Base-by-base conservation (phyloP, 2,113 vertebrate genomes). In the Cairina moschata region DNA sequence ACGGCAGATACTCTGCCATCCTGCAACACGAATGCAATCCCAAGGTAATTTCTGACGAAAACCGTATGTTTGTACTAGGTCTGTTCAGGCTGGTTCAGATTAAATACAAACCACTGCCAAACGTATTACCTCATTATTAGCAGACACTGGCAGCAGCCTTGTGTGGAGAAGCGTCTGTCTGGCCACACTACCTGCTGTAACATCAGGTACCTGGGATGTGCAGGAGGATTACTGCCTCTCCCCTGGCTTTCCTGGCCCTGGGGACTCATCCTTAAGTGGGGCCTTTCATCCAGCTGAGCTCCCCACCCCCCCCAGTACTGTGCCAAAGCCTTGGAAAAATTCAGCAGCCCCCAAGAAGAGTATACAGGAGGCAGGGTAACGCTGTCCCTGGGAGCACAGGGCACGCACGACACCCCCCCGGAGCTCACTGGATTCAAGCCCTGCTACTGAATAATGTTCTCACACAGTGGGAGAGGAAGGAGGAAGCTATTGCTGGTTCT, bases 121-220 rank as follows among this genome's bases (percentile, higher is more conserved):
- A 86, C 89, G 38, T 63, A 79, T 95, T 91, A 97, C 83, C 95
- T 98, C 97, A 95, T 80, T 22, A 63, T 31, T 25, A 95, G 90
- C 83, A 96, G 91, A 78, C 79, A 46, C 68, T 48, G 34, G 94
- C 89, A 92, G 91, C 90, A 83, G 91, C 88, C 69, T 34, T 67
- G 83, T 15, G 10, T 55, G 75, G 81, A 83, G 83, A 66, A 59
- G 62, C 1, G 9, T 32, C 56, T 8, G 81, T 96, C 96, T 94
- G 96, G 95, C 93, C 86, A 25, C 5, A 1, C 36, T 72, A 62
- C 60, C 76, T 83, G 68, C 74, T 6, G 2, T 38, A 90, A 96
- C 90, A 8, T 75, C 46, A 89, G 12, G 50, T 66, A 69, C 69
- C 13, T 7, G 69, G 72, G 85, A 59, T 26, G 44, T 11, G 6